A percentile compares a stretch with the other conserved stretches of the same genome.
phyloP scores from a whole-genome alignment of 2,113 vertebrate species.

The Tiliqua scincoides region DNA sequence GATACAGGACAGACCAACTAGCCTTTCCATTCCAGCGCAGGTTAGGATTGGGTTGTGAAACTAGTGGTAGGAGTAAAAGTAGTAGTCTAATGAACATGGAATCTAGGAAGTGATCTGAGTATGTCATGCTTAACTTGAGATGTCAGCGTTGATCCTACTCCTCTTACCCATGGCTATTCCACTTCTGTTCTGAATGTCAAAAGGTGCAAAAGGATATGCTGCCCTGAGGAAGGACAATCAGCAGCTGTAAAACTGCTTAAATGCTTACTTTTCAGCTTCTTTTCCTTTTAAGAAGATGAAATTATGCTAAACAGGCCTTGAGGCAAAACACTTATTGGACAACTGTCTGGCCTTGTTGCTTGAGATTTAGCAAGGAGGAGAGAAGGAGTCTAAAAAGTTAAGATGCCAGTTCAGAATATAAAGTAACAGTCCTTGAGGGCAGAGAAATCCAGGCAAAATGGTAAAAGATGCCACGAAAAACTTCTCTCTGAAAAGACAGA shows the following conservation, averaged over 20 bases:
- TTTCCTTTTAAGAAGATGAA: conserved; percentile 27
- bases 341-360: conserved; percentile 24
- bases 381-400: conserved; percentile 20
- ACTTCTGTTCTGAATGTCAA: not conserved
- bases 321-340: conserved; percentile 53
- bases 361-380: conserved; percentile 5
- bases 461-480: conserved; percentile 11
- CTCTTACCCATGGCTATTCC: not conserved
- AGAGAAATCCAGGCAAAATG: not conserved
- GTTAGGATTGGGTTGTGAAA: no score
- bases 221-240: not conserved
- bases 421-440: conserved; percentile 7
- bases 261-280: conserved; percentile 3
- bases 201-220: not conserved
- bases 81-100: no score
- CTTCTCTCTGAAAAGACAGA: not conserved
- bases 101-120: not conserved
- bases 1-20: no score
- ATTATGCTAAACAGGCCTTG: conserved; percentile 35
- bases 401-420: not conserved
- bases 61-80: no score
- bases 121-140: not conserved
- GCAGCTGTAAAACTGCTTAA: conserved; percentile 1
- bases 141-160: not conserved
- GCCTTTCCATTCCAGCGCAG: no score